phyloP scores from a whole-genome alignment of 2,888 invertebrate genomes.

The Odontothrips loti region DNA sequence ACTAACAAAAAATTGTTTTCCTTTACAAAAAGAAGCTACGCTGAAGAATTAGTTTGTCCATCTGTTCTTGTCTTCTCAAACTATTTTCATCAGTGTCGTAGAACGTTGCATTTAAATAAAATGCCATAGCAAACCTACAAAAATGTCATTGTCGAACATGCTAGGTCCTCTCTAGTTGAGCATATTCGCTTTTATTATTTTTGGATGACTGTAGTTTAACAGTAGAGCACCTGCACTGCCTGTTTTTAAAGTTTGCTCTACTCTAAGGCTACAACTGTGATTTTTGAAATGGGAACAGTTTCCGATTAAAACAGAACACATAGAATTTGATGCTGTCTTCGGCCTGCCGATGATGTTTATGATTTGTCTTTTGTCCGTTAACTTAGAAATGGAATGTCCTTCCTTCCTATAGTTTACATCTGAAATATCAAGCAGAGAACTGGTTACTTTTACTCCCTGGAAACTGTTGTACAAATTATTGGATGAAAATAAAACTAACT shows the following conservation, averaged over 20 bases:
- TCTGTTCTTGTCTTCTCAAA: too few species aligned
- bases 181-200: too few species aligned
- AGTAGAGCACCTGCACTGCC: background rate
- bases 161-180: too few species aligned
- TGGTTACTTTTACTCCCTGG: background rate
- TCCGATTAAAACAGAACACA: background rate
- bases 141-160: too few species aligned
- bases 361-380: background rate
- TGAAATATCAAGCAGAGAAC: background rate
- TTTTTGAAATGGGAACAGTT: background rate
- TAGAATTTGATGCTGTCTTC: background rate
- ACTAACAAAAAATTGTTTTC: conserved; percentile 21
- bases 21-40: background rate
- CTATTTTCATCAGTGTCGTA: too few species aligned
- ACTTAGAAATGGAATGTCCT: background rate
- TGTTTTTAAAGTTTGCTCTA: background rate
- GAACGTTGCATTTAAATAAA: too few species aligned
- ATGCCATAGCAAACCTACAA: too few species aligned
- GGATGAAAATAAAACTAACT: conserved; percentile 16
- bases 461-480: background rate
- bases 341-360: background rate
- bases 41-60: background rate
- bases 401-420: background rate
- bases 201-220: too few species aligned
- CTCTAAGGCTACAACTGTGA: background rate